A percentile compares a stretch with the other conserved stretches of the same genome.
Evolutionary conservation across 2,797 vertebrate genomes (phyloP).

Genomic region (Microcaecilia unicolor): DNA sequence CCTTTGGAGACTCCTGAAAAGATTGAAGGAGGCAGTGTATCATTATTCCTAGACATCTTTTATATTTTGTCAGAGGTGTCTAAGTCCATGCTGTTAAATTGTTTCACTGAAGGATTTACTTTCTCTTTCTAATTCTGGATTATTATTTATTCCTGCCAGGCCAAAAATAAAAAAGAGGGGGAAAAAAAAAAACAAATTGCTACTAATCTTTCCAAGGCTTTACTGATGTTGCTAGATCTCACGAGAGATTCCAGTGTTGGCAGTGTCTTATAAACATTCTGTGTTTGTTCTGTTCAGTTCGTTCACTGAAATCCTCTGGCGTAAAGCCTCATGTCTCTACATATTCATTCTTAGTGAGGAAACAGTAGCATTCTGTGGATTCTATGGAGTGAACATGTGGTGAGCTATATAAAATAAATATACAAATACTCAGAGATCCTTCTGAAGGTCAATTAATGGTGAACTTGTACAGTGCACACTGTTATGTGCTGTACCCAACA

Average conservation of each 20-base stretch:
- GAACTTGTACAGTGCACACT: no score
- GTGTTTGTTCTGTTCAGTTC: background rate
- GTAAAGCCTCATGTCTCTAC: background rate
- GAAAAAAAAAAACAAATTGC: background rate
- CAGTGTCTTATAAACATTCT: background rate
- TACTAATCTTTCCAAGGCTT: background rate
- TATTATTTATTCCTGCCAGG: background rate
- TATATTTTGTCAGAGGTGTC: background rate
- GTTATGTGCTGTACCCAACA: no score
- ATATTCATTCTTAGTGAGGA: background rate
- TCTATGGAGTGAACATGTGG: no score
- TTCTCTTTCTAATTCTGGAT: constrained; percentile 4
- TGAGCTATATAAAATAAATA: no score
- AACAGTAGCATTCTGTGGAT: constrained; percentile 24
- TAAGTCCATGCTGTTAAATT: background rate
- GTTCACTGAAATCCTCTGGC: background rate
- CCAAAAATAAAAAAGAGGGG: no score
- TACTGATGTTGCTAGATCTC: background rate
- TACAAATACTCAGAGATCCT: no score
- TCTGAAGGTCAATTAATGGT: no score
- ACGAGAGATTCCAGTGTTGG: constrained; percentile 2
- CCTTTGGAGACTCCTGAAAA: background rate
- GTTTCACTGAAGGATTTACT: background rate
- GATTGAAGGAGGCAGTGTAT: background rate
- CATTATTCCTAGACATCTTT: background rate